phyloP scores from a whole-genome alignment of 2,797 vertebrate species.

The Staurois parvus region DNA sequence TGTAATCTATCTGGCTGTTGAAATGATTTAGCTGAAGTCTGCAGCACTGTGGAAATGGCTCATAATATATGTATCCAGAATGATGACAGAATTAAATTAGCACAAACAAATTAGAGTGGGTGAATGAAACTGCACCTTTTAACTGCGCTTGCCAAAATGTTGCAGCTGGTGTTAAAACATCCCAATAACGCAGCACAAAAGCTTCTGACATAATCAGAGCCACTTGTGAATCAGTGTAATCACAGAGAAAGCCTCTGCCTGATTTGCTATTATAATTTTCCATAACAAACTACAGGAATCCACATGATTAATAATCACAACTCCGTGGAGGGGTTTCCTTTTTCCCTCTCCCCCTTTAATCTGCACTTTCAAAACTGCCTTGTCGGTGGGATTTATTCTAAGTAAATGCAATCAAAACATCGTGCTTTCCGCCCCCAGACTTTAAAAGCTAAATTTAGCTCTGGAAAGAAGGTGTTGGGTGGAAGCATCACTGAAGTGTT shows the following conservation, averaged over 20 bases:
- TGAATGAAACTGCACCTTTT: conserved; percentile 43
- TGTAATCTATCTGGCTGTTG: neutral
- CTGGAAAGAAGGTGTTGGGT: conserved; percentile 19
- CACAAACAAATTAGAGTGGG: conserved; percentile 52
- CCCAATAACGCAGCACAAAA: conserved; percentile 48
- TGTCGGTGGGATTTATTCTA: conserved; percentile 76
- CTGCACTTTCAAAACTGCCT: conserved; percentile 67
- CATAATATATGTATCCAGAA: conserved; percentile 41
- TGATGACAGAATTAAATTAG: conserved; percentile 56
- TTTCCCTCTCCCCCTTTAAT: conserved; percentile 60
- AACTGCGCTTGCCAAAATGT: conserved; percentile 37
- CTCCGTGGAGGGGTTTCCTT: conserved; percentile 62
- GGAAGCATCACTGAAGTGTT: neutral
- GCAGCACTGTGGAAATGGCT: neutral
- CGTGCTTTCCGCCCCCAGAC: conserved; percentile 41
- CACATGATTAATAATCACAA: conserved; percentile 70
- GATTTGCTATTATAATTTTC: conserved; percentile 79
- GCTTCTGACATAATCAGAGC: conserved; percentile 64
- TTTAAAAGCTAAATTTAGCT: conserved; percentile 49
- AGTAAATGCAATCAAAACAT: conserved; percentile 71
- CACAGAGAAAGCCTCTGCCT: conserved; percentile 73
- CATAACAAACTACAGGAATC: conserved; percentile 74
- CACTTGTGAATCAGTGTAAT: conserved; percentile 73
- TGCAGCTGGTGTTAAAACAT: conserved; percentile 54
- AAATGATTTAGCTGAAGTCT: neutral